Evolutionary conservation across 2,888 invertebrate genomes (phyloP).

Genomic region (Mylabris sibirica): DNA sequence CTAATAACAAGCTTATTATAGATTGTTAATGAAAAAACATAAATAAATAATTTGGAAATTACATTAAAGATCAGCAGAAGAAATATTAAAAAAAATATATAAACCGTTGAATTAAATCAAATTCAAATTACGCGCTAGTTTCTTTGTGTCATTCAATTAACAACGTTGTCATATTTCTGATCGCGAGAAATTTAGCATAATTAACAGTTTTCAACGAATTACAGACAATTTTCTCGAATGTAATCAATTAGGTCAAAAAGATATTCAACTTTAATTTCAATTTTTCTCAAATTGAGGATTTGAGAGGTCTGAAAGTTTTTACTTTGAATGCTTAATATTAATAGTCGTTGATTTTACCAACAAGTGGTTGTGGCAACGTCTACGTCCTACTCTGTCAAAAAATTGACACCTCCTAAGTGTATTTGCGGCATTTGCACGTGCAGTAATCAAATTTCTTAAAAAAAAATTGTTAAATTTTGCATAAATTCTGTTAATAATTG

Average conservation of each 20-base stretch:
- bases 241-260: background rate
- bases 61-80: background rate
- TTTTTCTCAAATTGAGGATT: background rate
- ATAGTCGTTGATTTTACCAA: no score
- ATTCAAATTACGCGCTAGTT: background rate
- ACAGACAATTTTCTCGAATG: background rate
- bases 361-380: background rate
- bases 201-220: background rate
- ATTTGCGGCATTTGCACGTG: slow-evolving; percentile 1
- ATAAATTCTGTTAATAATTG: background rate
- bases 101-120: background rate
- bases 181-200: background rate
- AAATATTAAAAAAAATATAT: background rate
- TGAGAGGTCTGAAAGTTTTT: background rate
- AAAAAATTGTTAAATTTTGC: background rate
- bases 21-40: no score
- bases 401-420: background rate
- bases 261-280: background rate
- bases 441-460: background rate
- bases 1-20: no score
- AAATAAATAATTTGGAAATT: background rate
- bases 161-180: background rate
- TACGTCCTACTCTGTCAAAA: background rate
- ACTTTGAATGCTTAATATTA: no score
- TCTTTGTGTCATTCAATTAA: background rate